Evolutionary conservation across 2,797 vertebrate genomes (phyloP).

Genomic region (Schizothorax lantsangensis): DNA sequence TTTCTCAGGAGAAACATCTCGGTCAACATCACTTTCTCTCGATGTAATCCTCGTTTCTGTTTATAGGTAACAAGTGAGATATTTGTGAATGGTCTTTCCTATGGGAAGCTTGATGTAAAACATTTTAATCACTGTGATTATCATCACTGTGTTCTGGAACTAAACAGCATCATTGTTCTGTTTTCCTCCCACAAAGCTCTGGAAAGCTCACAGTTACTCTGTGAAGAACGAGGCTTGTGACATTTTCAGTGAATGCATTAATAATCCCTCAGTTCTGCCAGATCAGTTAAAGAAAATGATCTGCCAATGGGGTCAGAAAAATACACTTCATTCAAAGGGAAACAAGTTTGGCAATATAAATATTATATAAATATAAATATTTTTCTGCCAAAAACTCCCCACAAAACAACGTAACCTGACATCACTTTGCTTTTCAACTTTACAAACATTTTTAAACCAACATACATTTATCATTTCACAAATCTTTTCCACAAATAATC

Average conservation of each 20-base stretch:
- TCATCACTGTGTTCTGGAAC: conserved; percentile 8
- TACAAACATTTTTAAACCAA: neutral
- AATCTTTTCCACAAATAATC: too few relatives aligned
- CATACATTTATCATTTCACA: neutral
- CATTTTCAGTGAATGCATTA: conserved; percentile 9
- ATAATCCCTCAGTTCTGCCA: conserved; percentile 21
- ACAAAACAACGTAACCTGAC: neutral
- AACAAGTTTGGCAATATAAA: too few relatives aligned
- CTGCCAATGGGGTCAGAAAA: too few relatives aligned
- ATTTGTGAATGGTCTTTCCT: conserved; percentile 3
- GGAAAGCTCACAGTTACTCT: conserved; percentile 26
- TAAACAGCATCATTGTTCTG: conserved; percentile 23
- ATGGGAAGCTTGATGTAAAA: conserved; percentile 22
- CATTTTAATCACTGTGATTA: conserved; percentile 14
- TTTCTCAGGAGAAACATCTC: conserved; percentile 2
- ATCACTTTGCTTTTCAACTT: too few relatives aligned
- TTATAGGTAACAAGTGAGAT: conserved; percentile 28
- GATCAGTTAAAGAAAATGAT: neutral
- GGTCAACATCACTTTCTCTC: neutral
- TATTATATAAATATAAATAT: too few relatives aligned
- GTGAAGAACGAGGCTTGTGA: conserved; percentile 14
- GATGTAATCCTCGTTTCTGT: conserved; percentile 1
- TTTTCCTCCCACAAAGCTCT: conserved; percentile 14
- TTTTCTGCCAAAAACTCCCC: too few relatives aligned
- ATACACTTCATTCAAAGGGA: too few relatives aligned